These are phyloP conservation scores for Apantesis nais DNA, from an alignment of 2,888 invertebrate genomes.

Conservation along the genomic window DNA sequence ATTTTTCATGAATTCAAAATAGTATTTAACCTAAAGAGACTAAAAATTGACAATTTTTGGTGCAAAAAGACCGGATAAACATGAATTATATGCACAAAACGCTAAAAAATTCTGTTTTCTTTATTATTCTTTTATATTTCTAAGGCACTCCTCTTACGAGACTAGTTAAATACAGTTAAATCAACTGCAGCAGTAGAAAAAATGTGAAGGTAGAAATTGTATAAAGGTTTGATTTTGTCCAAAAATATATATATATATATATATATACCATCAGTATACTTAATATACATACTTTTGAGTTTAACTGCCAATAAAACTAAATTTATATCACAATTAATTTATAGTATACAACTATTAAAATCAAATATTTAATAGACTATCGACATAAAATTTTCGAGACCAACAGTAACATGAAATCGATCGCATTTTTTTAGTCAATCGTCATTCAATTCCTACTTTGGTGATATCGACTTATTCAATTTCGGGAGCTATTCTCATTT, in stretches of 20 bases:
- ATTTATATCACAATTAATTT: not conserved
- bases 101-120: too few relatives aligned
- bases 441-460: conserved; percentile 81
- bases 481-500: conserved; percentile 76
- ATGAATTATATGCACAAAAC: not conserved
- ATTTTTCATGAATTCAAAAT: not conserved
- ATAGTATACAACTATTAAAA: conserved; percentile 1
- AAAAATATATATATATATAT: not conserved
- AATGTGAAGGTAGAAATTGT: too few relatives aligned
- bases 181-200: not conserved
- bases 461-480: conserved; percentile 84
- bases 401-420: conserved; percentile 72
- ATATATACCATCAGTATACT: too few relatives aligned
- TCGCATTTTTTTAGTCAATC: conserved; percentile 73
- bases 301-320: conserved; percentile 4
- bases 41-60: not conserved
- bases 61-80: not conserved
- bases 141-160: not conserved
- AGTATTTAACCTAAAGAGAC: not conserved
- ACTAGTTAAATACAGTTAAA: not conserved
- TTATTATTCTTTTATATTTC: too few relatives aligned
- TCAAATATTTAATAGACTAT: conserved; percentile 36
- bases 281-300: too few relatives aligned
- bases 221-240: not conserved
- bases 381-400: conserved; percentile 50